Percentiles rank a stretch among this genome's conserved stretches.
These are phyloP conservation scores for Caenorhabditis japonica DNA, from an alignment of 2,888 invertebrate genomes.

Conservation along the genomic window DNA sequence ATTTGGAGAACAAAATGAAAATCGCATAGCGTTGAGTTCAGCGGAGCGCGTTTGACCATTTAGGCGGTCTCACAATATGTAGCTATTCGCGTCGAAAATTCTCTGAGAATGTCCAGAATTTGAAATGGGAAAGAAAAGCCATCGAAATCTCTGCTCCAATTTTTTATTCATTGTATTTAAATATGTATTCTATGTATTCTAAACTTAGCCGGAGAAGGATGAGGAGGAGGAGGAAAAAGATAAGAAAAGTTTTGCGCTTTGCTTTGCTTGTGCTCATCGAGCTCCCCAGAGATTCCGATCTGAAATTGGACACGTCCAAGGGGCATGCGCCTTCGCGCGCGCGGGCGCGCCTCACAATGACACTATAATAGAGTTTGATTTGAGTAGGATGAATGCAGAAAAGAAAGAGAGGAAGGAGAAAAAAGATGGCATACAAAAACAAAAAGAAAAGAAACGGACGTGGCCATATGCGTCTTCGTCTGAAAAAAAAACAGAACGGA, in stretches of 20 bases:
- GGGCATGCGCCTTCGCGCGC: background rate
- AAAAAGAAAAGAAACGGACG: slow-evolving; percentile 2
- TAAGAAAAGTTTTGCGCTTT: slow-evolving; percentile 6
- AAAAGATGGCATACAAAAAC: slow-evolving; percentile 19
- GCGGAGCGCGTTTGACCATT: too few relatives aligned
- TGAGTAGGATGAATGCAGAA: slow-evolving; percentile 25
- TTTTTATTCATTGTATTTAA: too few relatives aligned
- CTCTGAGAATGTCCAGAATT: too few relatives aligned
- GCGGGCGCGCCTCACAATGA: slow-evolving; percentile 11
- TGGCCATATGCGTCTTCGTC: background rate
- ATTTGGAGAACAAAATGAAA: too few relatives aligned
- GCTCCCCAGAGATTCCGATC: slow-evolving; percentile 42
- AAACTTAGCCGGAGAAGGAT: too few relatives aligned
- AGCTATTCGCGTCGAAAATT: too few relatives aligned
- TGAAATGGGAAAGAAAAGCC: too few relatives aligned
- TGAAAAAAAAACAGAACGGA: background rate
- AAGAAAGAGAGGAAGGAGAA: slow-evolving; percentile 9
- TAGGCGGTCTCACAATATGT: too few relatives aligned
- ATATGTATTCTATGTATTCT: too few relatives aligned
- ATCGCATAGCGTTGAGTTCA: too few relatives aligned
- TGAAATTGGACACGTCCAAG: slow-evolving; percentile 48
- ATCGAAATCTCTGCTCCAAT: too few relatives aligned
- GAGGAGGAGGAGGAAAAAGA: too few relatives aligned
- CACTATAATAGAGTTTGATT: slow-evolving; percentile 52
- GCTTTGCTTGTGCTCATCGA: slow-evolving; percentile 5